Percentiles rank a stretch among this genome's conserved stretches.
Evolutionary conservation across 1,140 invertebrate genomes (phyloP).

Genomic region (Drosophila pachea): DNA sequence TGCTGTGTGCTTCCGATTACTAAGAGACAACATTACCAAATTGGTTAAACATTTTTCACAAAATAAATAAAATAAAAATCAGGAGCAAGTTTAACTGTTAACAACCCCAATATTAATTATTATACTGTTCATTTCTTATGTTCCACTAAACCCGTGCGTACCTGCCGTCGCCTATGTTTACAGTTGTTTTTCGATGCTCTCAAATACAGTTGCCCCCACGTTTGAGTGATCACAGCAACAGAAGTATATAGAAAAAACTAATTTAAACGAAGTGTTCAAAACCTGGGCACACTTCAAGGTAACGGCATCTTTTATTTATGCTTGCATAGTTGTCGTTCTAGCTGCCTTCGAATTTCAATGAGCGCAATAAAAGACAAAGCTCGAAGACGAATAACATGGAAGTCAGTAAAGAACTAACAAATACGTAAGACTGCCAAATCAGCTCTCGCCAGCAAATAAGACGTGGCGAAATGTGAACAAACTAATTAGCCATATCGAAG

Average conservation of each 20-base stretch:
- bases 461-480: conserved; percentile 51
- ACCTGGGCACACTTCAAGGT: conserved; percentile 30
- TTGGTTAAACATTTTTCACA: not conserved
- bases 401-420: conserved; percentile 48
- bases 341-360: conserved; percentile 24
- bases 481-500: conserved; percentile 52
- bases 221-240: conserved; percentile 16
- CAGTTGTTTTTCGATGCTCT: conserved; percentile 33
- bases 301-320: conserved; percentile 43
- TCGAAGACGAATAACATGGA: not conserved
- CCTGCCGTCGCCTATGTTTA: conserved; percentile 21
- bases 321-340: conserved; percentile 13
- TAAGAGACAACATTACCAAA: too few species aligned
- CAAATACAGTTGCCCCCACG: conserved; percentile 32
- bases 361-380: not conserved
- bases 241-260: conserved; percentile 31
- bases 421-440: conserved; percentile 47
- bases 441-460: conserved; percentile 35
- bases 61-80: not conserved
- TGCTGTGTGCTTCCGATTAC: too few species aligned
- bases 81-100: not conserved
- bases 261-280: conserved; percentile 60
- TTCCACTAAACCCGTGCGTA: conserved; percentile 10
- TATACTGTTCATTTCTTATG: not conserved
- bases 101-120: not conserved